phyloP scores from a whole-genome alignment of 2,797 vertebrate genomes.

The Hemitrygon akajei region DNA sequence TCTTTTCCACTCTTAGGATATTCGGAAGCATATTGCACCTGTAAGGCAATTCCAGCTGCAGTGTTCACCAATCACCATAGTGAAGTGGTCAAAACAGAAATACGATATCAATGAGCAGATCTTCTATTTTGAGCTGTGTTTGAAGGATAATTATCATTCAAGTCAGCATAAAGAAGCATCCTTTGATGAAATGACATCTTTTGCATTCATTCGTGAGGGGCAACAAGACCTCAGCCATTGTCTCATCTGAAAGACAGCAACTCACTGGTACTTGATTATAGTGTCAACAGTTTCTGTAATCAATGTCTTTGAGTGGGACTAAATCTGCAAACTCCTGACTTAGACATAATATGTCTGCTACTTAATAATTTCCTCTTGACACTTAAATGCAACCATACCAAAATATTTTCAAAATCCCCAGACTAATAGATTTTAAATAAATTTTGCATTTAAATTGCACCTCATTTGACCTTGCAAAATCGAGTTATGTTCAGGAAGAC shows the following conservation, averaged over 20 bases:
- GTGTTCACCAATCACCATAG: neutral
- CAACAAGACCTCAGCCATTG: neutral
- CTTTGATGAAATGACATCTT: neutral
- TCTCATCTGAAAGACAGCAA: neutral
- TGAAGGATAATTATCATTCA: neutral
- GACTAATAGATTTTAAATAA: neutral
- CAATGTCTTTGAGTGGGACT: neutral
- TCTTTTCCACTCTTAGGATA: neutral
- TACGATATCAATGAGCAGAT: neutral
- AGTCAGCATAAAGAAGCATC: neutral
- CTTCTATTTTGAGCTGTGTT: neutral
- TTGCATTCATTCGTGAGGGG: neutral
- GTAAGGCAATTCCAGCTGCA: neutral
- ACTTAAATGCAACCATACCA: neutral
- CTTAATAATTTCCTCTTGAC: neutral
- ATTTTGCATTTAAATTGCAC: neutral
- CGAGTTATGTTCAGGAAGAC: neutral
- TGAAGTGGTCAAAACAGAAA: neutral
- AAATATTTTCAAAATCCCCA: neutral
- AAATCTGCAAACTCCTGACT: neutral
- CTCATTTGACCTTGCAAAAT: neutral
- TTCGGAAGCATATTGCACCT: neutral
- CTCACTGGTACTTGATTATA: neutral
- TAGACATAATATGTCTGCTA: neutral
- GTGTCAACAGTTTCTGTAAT: neutral